Base-by-base conservation (phyloP, 1,140 invertebrate species). In the Chymomyza costata region DNA sequence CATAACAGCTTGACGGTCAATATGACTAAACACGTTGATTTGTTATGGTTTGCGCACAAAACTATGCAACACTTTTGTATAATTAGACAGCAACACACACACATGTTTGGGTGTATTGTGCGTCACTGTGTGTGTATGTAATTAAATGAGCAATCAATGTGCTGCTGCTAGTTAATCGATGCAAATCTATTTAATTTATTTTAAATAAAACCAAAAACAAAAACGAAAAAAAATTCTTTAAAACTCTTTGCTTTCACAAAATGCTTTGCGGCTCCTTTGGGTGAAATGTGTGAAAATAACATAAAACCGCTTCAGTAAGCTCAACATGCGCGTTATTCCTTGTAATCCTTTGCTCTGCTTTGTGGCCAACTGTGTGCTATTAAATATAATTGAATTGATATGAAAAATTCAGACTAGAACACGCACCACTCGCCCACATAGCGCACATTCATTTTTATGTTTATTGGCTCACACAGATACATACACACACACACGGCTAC, bases 401-500 rank as follows among this genome's bases (percentile, higher is more conserved):
- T 49, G 19, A 35, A 57, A 30, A 48, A 38, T 47, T 56, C 34
- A 19, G 10, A 43, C 39, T 34, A 34, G 39, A 34, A 51, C 49
- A 32, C 65, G 45, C 50, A 50, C 28, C 60, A 44, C 11, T 14
- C 16, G 41, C 45, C 44, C 55, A 55, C 63, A 59, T 41, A 41
- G 19, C 47, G 16, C 19, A 45, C 58, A 57, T 68, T 68, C 16
- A 32, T 45, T 57, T 57, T 68, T 52, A 68, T 62, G 39, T 49
- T 68, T 68, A 63, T 69, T 60, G 65, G 30, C 18, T 21, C 14
- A 52, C 63, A 56, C 46, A 53, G n/a, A n/a, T 32, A 37, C 45
- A 37, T 18, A 48, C 45, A 48, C 14, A 38, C 34, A 38, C 31
- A 21, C n/a, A 47, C 32, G 13, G 17, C 19, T 15, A 19, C 11